Base-by-base conservation (phyloP, 2,888 invertebrate genomes). In the Meteorus colon region DNA sequence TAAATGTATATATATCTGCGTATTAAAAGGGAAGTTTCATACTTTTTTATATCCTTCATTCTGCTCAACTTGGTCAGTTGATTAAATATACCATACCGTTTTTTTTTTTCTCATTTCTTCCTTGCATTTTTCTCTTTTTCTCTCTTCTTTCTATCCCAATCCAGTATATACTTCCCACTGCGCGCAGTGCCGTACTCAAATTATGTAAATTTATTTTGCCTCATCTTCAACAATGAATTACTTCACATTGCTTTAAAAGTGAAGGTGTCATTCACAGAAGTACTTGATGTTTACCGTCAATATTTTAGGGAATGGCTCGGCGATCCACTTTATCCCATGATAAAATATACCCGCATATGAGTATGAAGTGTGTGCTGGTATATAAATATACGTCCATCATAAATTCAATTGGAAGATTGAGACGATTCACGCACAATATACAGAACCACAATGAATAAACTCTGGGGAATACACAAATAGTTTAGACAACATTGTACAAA, bases 21-120 rank as follows among this genome's bases (percentile, higher is more conserved):
- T 69, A 69, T 41, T 37, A 55, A 37, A 66, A 66, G 51, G 31
- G 65, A 51, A 62, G 29, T 48, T 55, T 41, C 27, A 37, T 51
- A 70, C 55, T 14, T 48, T 19, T 16, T 48, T 19, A 45, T 45
- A 31, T 60, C 41, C 37, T 63, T 70, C 62, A 75, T 75, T 75
- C 69, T 55, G 37, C 51, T 65, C 60, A 19, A 68, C 41, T 75
- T 70, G 34, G 62, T 55, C 34, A 70, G 70, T 65, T 75, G 70
- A 75, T 75, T 70, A 75, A 75, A 75, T 75, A 70, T 37, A 69
- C 63, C 19, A 55, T 55, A 55, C 31, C 65, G 62, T 75, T 70
- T 62, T 63, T 68, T 24, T 24, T 24, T 24, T 24, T 24, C 1
- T 60, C 1, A n/a, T 72, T 19, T 55, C 19, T 27, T 31, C 34